These are phyloP conservation scores for Zaprionus obscuricornis DNA, from an alignment of 2,888 invertebrate species.

Conservation along the genomic window DNA sequence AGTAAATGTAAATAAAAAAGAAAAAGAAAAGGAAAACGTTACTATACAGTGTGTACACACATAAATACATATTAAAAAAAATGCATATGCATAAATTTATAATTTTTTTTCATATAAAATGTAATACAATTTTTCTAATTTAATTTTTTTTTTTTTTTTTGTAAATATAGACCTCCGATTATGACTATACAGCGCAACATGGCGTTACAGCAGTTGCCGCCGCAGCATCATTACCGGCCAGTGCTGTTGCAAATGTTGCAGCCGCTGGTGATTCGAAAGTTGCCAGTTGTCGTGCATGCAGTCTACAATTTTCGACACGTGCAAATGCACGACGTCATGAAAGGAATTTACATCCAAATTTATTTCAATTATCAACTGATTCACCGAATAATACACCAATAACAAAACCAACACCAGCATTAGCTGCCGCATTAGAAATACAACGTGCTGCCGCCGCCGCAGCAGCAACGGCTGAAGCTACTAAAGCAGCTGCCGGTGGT, in stretches of 20 bases:
- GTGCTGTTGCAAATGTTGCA: conserved; percentile 69
- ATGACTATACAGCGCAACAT: conserved; percentile 67
- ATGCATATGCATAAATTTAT: background rate
- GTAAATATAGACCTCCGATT: conserved; percentile 57
- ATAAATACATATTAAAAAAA: no score
- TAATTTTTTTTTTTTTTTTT: background rate
- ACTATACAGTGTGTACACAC: no score
- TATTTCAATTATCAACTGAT: conserved; percentile 73
- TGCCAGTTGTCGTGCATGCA: conserved; percentile 82
- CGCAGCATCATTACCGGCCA: conserved; percentile 62
- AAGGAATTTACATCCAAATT: conserved; percentile 83
- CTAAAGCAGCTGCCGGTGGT: conserved; percentile 67
- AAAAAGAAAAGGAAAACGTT: no score
- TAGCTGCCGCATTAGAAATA: conserved; percentile 78
- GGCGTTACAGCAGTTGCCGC: conserved; percentile 61
- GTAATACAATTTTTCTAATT: background rate
- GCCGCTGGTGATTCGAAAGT: conserved; percentile 77
- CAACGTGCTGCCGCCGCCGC: conserved; percentile 74
- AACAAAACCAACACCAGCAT: conserved; percentile 77
- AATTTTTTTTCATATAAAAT: background rate
- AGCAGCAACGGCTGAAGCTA: conserved; percentile 69
- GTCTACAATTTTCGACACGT: conserved; percentile 83
- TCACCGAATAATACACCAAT: conserved; percentile 71
- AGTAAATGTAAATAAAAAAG: no score
- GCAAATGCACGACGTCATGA: conserved; percentile 84